Evolutionary conservation across 2,888 invertebrate genomes (phyloP), one percentile per base, ranked within the genome.

Genomic region (Philonicus albiceps): DNA sequence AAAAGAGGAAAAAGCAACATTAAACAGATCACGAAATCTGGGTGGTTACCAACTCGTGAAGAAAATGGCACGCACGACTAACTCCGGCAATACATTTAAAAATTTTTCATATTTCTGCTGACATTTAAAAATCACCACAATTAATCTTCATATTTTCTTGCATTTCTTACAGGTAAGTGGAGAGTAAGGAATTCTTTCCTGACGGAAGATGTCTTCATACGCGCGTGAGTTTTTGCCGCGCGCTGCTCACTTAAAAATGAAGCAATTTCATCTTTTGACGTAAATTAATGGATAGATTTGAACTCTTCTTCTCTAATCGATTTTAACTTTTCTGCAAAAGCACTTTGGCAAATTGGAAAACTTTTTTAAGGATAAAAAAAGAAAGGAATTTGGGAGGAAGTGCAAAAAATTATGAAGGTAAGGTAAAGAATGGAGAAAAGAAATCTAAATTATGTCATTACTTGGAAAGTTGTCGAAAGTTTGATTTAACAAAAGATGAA

Each of bases 301-400:
- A 84, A 84, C 84, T 84, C 84, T 84, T 83, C 72, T 72, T 19
- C 49, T 73, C 40, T 84, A 73, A 73, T 43, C 84, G 73, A 84
- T 84, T 84, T 84, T 73, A 84, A 84, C 84, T 84, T 73, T 64
- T 73, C 73, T 73, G 85, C 85, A 87, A 81, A 87, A 88, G 87
- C 88, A 86, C 86, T 88, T 85, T 85, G 64, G 76, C 31, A 88
- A 88, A 88, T 88, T 88, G 88, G 86, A 88, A 88, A 88, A 88
- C 55, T 88, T 88, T 88, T 75, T 49, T 37, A 72, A 86, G 22
- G 74, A 43, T 75, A 75, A 49, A 27, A 31, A 16, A n/a, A 74
- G 43, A 43, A 43, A 30, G 6, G 40, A 30, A 37, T 19, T 34
- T 16, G 16, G 37, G 30, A 73, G 22, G 27, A 37, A 78, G 40